These are phyloP conservation scores for Lochmaea capreae DNA, from an alignment of 2,888 invertebrate genomes.

Conservation along the genomic window DNA sequence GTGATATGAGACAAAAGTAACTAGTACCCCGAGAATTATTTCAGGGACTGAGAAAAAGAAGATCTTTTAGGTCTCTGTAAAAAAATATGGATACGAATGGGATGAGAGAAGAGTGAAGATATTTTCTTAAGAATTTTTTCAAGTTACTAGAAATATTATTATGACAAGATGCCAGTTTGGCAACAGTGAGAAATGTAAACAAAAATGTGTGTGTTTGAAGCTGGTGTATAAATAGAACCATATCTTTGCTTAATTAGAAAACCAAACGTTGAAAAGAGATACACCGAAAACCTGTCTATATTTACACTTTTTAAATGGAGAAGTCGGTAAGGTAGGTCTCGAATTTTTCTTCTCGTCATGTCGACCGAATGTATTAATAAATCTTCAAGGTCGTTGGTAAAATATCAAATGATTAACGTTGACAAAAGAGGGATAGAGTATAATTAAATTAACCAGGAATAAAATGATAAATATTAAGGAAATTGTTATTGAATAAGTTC, in stretches of 20 bases:
- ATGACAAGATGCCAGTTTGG: not conserved
- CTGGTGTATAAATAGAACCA: constrained; percentile 37
- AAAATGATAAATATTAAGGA: too few relatives aligned
- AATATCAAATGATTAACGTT: not conserved
- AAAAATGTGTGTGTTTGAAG: constrained; percentile 33
- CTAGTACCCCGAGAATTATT: too few relatives aligned
- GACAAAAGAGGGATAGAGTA: too few relatives aligned
- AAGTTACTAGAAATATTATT: too few relatives aligned
- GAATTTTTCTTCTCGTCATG: constrained; percentile 15
- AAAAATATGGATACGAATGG: too few relatives aligned
- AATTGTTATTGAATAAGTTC: too few relatives aligned
- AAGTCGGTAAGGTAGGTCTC: constrained; percentile 24
- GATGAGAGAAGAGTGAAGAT: too few relatives aligned
- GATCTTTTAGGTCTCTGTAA: too few relatives aligned
- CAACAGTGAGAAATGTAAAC: constrained; percentile 27
- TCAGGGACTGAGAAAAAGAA: too few relatives aligned
- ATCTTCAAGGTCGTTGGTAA: constrained; percentile 18
- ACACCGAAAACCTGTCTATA: constrained; percentile 42
- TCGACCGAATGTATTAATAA: constrained; percentile 19
- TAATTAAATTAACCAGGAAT: too few relatives aligned
- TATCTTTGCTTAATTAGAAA: constrained; percentile 44
- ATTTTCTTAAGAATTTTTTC: too few relatives aligned
- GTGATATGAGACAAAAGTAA: too few relatives aligned
- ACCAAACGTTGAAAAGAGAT: constrained; percentile 42
- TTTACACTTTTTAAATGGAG: constrained; percentile 41